Conservation (phyloP, 1,140 invertebrate genomes). For the Trachelipus rathkii region DNA sequence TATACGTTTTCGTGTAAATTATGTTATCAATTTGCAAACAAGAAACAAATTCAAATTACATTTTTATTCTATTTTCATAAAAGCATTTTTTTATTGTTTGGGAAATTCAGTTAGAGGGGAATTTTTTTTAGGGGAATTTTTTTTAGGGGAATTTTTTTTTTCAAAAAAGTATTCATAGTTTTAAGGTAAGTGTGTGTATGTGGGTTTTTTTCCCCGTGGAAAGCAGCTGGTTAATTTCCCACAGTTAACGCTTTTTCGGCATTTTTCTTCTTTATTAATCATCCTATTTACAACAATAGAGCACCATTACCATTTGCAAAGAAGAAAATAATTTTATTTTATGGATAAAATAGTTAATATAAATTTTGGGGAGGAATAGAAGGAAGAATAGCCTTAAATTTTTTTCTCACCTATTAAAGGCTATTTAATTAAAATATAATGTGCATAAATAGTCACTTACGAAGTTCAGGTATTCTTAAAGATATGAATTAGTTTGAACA, state of each 20-base stretch:
- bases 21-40: no score
- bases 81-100: no score
- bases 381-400: not conserved
- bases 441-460: no score
- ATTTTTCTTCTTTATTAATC: slow-evolving; percentile 1
- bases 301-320: not conserved
- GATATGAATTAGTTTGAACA: no score
- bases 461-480: no score
- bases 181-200: no score
- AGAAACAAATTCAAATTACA: no score
- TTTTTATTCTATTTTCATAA: no score
- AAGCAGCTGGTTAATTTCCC: not conserved
- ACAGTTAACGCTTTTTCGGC: not conserved
- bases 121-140: not conserved
- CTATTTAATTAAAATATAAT: not conserved
- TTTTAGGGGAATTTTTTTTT: not conserved
- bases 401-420: not conserved
- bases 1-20: slow-evolving; percentile 1
- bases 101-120: no score
- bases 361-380: not conserved
- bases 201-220: not conserved
- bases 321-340: not conserved
- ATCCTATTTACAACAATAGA: slow-evolving; percentile 1
- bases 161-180: not conserved
- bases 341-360: not conserved